Evolutionary conservation across 2,113 vertebrate genomes (phyloP), one percentile per base, ranked within the genome.

Genomic region (Carlito syrichta): DNA sequence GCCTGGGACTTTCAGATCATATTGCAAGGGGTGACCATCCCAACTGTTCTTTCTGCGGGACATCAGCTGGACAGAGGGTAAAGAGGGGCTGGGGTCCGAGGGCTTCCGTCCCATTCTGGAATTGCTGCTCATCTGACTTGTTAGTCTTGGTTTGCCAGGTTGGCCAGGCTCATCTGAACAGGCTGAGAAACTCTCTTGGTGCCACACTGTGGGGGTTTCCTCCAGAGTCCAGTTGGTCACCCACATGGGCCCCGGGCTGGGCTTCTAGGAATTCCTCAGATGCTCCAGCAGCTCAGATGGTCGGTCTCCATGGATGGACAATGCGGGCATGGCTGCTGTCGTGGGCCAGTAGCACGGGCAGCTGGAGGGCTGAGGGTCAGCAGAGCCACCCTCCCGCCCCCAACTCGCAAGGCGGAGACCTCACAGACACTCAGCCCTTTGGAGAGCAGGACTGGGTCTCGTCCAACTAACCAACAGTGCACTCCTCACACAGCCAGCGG

Each of bases 371-470:
- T 45, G 25, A 14, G 52, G 54, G 50, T 35, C 77, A 91, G 56
- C 66, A 3, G 30, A 40, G 25, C 22, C 25, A 17, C 25, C n/a
- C 38, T 52, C 63, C 54, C 27, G 27, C 32, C 38, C 79, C 25
- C 8, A 50, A 27, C 19, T 0, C 6, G 32, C 35, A 8, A 0
- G 1, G 69, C 0, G 12, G 63, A 30, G 45, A 8, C 19, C 52
- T 43, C 11, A 12, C 22, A 52, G 81, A n/a, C 0, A 1, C 35
- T 6, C 3, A 58, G 60, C 25, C 16, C 62, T 83, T 25, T 35
- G 76, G 45, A 22, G 66, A 38, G n/a, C 40, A 48, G 12, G 38
- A 27, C 76, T 16, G 20, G 7, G 35, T 23, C 58, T 79, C 40
- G 5, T 43, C 52, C 68, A 48, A 8, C 71, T 35, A 14, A 32